Evolutionary conservation across 2,797 vertebrate species (phyloP), one percentile per base, ranked within the genome.

Genomic region (Loriculus beryllinus): DNA sequence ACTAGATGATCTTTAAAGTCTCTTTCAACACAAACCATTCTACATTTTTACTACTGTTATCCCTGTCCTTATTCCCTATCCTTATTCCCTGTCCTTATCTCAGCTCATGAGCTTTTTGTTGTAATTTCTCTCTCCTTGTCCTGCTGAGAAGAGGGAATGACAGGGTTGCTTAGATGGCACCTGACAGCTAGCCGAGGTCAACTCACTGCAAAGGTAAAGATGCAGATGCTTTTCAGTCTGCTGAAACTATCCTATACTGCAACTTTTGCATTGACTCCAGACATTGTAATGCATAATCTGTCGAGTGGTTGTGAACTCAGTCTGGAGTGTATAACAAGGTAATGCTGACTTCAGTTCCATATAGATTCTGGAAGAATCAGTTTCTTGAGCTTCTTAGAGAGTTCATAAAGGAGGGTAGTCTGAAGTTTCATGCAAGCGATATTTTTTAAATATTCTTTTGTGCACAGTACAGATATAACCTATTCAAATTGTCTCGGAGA

Each of bases 21-120:
- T 9, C 33, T 57, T 57, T 57, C 56, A 57, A 57, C 56, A 14
- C 14, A 57, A 57, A 25, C 33, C 33, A 35, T 17, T 57, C 33
- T 57, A 25, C 3, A 5, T 57, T 35, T 35, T 14, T 23, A 23
- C 22, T 35, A 11, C 25, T 35, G 22, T 35, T 33, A 33, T 57
- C 39, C 10, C 10, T 64, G n/a, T 10, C 9, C 19, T 51, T 56
- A 54, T 54, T 56, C 20, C 13, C 11, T 64, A 29, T 9, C 8
- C 14, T 51, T 60, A 42, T 25, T 57, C 39, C 8, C 12, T 64
- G n/a, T 9, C 10, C 20, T 51, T 47, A 42, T 22, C 42, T 47
- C 0, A 0, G 37, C 13, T 11, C 19, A 48, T 0, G 1, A 47
- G 3, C 2, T 1, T 62, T 51, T 62, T 3, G 5, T 25, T 5